Conservation (phyloP, 1,140 invertebrate genomes). For the Lordiphosa stackelbergi region DNA sequence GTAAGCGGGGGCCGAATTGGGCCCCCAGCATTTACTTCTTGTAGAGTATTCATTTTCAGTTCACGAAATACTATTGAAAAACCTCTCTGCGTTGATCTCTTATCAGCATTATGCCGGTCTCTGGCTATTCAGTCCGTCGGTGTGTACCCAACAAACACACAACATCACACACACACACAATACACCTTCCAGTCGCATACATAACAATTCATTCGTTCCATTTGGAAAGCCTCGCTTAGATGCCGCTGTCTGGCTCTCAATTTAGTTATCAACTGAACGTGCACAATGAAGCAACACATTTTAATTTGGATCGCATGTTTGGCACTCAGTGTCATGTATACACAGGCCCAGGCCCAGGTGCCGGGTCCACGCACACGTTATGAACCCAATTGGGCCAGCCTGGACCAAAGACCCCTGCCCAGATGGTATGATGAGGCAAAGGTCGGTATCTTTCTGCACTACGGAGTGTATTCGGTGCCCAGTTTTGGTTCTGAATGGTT, state of each 20-base stretch:
- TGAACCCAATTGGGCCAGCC: slow-evolving; percentile 87
- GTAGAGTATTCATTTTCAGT: too few species aligned
- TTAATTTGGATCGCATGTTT: slow-evolving; percentile 7
- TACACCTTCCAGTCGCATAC: neutral
- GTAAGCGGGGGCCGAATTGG: too few species aligned
- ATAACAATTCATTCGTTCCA: neutral
- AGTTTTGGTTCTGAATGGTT: slow-evolving; percentile 92
- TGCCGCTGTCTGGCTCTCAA: slow-evolving; percentile 7
- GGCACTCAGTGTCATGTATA: neutral
- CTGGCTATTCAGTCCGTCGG: neutral
- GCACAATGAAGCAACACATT: too few species aligned
- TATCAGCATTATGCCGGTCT: slow-evolving; percentile 14
- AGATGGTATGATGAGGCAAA: slow-evolving; percentile 93
- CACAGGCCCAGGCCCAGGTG: slow-evolving; percentile 14
- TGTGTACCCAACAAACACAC: neutral
- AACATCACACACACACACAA: neutral
- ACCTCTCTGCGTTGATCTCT: neutral
- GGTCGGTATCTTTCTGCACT: slow-evolving; percentile 95
- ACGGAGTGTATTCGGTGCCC: slow-evolving; percentile 95
- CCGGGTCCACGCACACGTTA: slow-evolving; percentile 75
- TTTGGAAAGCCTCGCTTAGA: slow-evolving; percentile 31
- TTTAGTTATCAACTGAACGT: too few species aligned
- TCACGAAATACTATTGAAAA: too few species aligned
- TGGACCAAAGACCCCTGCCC: slow-evolving; percentile 90
- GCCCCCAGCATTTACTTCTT: too few species aligned